Percentiles rank a stretch among this genome's conserved stretches.
These are phyloP conservation scores for Sesia bembeciformis DNA, from an alignment of 2,888 invertebrate species.

Conservation along the genomic window DNA sequence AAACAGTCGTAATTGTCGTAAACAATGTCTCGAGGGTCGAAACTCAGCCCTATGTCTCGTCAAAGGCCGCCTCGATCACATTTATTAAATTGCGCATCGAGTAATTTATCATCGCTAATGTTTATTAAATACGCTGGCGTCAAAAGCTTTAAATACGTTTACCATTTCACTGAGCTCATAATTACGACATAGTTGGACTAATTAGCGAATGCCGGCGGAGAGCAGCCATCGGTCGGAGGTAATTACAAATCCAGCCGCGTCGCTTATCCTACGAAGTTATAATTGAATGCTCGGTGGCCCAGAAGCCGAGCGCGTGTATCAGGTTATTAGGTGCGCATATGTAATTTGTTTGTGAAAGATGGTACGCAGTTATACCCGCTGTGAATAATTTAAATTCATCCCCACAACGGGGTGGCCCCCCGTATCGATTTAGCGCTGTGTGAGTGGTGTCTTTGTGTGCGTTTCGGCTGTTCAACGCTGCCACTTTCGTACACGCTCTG, in stretches of 20 bases:
- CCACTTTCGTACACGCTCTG: background rate
- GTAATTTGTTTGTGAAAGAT: slow-evolving; percentile 74
- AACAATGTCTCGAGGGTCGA: too few species aligned
- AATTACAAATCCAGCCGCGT: slow-evolving; percentile 54
- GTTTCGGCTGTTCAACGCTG: background rate
- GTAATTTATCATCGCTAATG: slow-evolving; percentile 2
- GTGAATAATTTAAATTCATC: slow-evolving; percentile 74
- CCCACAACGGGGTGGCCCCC: slow-evolving; percentile 50
- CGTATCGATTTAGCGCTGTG: slow-evolving; percentile 47
- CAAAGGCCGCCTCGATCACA: too few species aligned
- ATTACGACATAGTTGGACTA: slow-evolving; percentile 48
- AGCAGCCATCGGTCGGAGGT: slow-evolving; percentile 38
- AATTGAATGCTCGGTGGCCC: slow-evolving; percentile 65
- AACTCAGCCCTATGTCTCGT: too few species aligned
- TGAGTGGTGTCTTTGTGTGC: slow-evolving; percentile 4
- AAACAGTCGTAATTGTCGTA: too few species aligned
- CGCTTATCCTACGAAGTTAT: slow-evolving; percentile 61
- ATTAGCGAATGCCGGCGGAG: slow-evolving; percentile 31
- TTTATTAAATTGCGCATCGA: too few species aligned
- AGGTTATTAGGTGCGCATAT: slow-evolving; percentile 69
- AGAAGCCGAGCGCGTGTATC: slow-evolving; percentile 54
- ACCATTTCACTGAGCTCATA: slow-evolving; percentile 38
- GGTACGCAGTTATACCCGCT: slow-evolving; percentile 69
- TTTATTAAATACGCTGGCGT: slow-evolving; percentile 19
- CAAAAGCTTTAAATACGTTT: slow-evolving; percentile 30